These are phyloP conservation scores for Pararge aegeria DNA, from an alignment of 1,140 invertebrate species.

Conservation along the genomic window DNA sequence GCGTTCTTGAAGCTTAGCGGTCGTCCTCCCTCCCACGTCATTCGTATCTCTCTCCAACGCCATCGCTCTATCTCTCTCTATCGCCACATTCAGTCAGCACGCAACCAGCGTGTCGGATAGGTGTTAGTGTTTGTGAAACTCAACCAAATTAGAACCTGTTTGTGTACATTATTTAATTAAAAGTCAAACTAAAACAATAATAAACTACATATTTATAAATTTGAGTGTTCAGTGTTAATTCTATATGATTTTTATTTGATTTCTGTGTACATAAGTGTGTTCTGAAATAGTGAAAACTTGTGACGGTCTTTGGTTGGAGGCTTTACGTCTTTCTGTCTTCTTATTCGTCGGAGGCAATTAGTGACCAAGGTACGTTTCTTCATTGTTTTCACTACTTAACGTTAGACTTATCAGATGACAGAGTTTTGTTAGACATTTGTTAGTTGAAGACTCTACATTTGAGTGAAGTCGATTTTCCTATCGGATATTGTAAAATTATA, in stretches of 20 bases:
- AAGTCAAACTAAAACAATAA: conserved; percentile 11
- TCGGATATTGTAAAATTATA: no score
- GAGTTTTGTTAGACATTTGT: no score
- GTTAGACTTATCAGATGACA: no score
- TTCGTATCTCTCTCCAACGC: conserved; percentile 52
- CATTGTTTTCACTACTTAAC: conserved; percentile 11
- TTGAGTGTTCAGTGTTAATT: conserved; percentile 7
- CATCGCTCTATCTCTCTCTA: conserved; percentile 57
- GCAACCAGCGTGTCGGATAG: conserved; percentile 56
- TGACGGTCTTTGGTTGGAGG: conserved; percentile 71
- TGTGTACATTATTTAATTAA: conserved; percentile 24
- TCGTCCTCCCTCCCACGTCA: conserved; percentile 68
- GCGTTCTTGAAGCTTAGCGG: conserved; percentile 66
- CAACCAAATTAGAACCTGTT: conserved; percentile 66
- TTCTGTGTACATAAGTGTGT: conserved; percentile 24
- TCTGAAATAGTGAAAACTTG: conserved; percentile 67
- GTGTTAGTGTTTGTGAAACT: conserved; percentile 43
- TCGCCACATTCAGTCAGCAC: conserved; percentile 60
- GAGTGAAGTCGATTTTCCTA: no score
- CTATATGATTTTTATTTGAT: no score
- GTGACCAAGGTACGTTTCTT: conserved; percentile 53
- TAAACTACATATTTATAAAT: conserved; percentile 26
- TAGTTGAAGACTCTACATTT: no score
- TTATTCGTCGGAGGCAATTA: conserved; percentile 50
- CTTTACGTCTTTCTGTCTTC: conserved; percentile 59